A percentile compares a stretch with the other conserved stretches of the same genome.
phyloP scores from a whole-genome alignment of 2,888 invertebrate genomes.

The Perdita meconis region DNA sequence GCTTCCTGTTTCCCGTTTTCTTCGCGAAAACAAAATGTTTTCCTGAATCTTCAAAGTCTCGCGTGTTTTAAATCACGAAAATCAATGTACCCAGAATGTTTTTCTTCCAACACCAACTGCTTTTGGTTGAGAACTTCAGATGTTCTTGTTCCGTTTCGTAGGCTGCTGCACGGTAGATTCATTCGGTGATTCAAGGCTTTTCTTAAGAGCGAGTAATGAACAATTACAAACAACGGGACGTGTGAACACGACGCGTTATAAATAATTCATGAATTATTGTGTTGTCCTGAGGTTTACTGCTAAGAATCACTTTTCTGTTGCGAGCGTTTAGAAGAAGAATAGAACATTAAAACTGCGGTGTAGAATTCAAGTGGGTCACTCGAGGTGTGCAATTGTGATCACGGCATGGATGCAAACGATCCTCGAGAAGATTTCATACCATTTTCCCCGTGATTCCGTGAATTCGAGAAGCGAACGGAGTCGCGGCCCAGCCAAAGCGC shows the following conservation, averaged over 20 bases:
- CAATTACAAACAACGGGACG: conserved; percentile 43
- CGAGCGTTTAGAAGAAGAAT: conserved; percentile 35
- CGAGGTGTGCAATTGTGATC: conserved; percentile 39
- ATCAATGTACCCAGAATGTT: no score
- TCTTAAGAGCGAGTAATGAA: conserved; percentile 23
- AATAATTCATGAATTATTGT: conserved; percentile 52
- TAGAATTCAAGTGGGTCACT: conserved; percentile 73
- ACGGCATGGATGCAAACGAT: background rate
- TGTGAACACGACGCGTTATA: conserved; percentile 37
- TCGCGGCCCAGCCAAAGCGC: conserved; percentile 57
- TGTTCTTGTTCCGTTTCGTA: background rate
- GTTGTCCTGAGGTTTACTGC: conserved; percentile 38
- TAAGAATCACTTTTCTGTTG: conserved; percentile 35
- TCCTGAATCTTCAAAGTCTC: background rate
- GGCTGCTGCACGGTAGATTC: background rate
- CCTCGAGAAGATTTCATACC: background rate
- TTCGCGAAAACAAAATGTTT: background rate
- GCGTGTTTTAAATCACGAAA: background rate
- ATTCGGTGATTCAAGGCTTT: background rate
- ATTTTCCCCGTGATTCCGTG: conserved; percentile 34
- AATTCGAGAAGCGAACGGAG: conserved; percentile 28
- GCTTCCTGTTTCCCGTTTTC: conserved; percentile 24
- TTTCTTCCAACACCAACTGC: no score
- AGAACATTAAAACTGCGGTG: conserved; percentile 68
- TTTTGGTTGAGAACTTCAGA: no score